A percentile compares a stretch with the other conserved stretches of the same genome.
These are phyloP conservation scores for Lymantria dispar DNA, from an alignment of 2,888 invertebrate species.

Conservation along the genomic window DNA sequence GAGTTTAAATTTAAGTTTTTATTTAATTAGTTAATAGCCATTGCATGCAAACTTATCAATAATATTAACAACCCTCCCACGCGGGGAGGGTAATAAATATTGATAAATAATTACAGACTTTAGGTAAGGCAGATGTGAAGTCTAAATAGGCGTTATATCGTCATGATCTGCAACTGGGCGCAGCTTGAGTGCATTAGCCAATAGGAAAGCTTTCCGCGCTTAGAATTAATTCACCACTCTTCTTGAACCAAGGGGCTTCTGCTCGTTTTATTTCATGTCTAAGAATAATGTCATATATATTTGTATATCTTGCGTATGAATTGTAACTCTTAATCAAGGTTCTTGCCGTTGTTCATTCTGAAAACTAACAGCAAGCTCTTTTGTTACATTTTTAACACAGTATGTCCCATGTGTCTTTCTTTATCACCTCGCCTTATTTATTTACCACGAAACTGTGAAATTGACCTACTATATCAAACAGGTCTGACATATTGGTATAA, in stretches of 20 bases:
- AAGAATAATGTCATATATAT: not conserved
- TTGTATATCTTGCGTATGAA: not conserved
- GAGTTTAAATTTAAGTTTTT: not conserved
- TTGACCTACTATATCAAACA: too few relatives aligned
- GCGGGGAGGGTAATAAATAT: constrained; percentile 30
- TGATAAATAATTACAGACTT: constrained; percentile 33
- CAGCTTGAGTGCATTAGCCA: constrained; percentile 70
- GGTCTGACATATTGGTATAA: too few relatives aligned
- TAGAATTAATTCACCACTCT: constrained; percentile 56
- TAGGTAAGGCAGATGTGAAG: constrained; percentile 67
- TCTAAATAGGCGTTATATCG: constrained; percentile 60
- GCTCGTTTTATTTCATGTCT: constrained; percentile 18
- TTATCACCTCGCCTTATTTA: too few relatives aligned
- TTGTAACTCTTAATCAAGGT: not conserved
- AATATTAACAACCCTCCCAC: constrained; percentile 12
- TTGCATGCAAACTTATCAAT: constrained; percentile 24
- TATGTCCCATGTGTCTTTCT: too few relatives aligned
- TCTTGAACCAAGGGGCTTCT: constrained; percentile 26
- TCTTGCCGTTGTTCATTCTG: not conserved
- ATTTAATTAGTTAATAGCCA: not conserved
- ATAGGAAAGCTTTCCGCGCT: constrained; percentile 48
- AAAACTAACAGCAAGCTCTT: too few relatives aligned
- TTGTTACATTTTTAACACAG: too few relatives aligned
- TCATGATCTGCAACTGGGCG: constrained; percentile 72
- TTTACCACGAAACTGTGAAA: too few relatives aligned